Evolutionary conservation across 2,888 invertebrate species (phyloP).

Genomic region (Mylabris sibirica): DNA sequence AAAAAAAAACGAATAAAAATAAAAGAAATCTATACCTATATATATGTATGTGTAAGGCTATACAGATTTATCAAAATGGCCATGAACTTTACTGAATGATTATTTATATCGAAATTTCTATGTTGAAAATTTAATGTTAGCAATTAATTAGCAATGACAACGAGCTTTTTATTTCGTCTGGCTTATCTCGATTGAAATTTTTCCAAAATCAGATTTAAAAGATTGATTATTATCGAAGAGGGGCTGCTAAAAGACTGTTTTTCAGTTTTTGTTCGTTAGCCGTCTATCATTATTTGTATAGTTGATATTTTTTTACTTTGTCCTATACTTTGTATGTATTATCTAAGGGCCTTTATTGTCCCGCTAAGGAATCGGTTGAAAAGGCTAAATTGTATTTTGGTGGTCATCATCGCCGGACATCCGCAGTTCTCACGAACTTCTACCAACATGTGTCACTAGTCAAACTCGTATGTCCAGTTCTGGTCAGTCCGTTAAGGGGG

Average conservation of each 20-base stretch:
- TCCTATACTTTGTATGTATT: background rate
- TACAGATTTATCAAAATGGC: constrained; percentile 14
- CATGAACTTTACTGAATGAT: constrained; percentile 31
- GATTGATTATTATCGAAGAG: constrained; percentile 2
- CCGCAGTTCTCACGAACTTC: constrained; percentile 38
- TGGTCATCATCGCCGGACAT: constrained; percentile 44
- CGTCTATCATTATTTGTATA: background rate
- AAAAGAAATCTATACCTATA: background rate
- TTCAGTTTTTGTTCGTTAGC: background rate
- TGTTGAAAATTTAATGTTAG: constrained; percentile 24
- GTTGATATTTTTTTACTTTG: background rate
- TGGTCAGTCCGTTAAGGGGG: constrained; percentile 58
- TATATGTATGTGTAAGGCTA: background rate
- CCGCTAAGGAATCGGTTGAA: constrained; percentile 13
- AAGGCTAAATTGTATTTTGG: constrained; percentile 10
- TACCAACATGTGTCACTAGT: constrained; percentile 55
- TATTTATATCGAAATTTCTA: constrained; percentile 23
- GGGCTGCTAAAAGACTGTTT: background rate
- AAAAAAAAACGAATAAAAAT: too few relatives aligned
- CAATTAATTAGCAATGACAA: constrained; percentile 26
- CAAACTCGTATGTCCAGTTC: constrained; percentile 58
- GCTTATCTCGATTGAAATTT: background rate
- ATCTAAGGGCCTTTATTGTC: constrained; percentile 11
- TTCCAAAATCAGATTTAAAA: background rate
- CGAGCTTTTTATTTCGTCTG: constrained; percentile 10